phyloP scores from a whole-genome alignment of 2,888 invertebrate genomes.

The Desoria tigrina region DNA sequence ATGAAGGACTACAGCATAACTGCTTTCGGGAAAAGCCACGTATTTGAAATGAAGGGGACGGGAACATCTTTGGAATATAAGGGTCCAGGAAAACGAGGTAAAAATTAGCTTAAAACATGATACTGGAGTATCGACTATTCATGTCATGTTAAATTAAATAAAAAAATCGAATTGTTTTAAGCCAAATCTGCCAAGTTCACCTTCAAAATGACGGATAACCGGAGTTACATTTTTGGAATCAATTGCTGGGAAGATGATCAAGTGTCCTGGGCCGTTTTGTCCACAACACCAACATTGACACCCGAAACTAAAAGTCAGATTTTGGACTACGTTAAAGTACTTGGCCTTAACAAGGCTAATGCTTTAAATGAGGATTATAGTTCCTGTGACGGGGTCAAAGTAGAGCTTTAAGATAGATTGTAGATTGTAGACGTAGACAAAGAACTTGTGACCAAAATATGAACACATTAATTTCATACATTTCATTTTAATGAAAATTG shows the following conservation, averaged over 20 bases:
- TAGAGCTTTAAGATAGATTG: no score
- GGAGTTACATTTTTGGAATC: constrained; percentile 9
- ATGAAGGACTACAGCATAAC: constrained; percentile 4
- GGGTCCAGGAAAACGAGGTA: no score
- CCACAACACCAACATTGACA: constrained; percentile 1
- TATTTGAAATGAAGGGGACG: constrained; percentile 1
- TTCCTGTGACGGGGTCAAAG: no score
- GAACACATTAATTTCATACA: no score
- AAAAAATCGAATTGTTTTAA: no score
- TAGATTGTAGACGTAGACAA: no score
- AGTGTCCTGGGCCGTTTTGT: constrained; percentile 11
- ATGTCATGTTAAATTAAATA: no score
- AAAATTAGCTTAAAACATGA: no score
- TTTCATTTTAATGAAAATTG: no score
- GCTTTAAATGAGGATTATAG: constrained; percentile 2
- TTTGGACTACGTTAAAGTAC: constrained; percentile 3
- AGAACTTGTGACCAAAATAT: no score
- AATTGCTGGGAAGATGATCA: constrained; percentile 14
- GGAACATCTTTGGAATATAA: background rate
- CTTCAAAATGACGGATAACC: constrained; percentile 13
- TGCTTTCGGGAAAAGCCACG: background rate
- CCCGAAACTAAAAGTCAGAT: background rate
- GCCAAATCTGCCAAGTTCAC: constrained; percentile 9
- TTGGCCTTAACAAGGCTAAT: background rate
- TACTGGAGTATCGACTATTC: no score